These are phyloP conservation scores for Tetranychus piercei DNA, from an alignment of 2,888 invertebrate genomes.

Conservation along the genomic window DNA sequence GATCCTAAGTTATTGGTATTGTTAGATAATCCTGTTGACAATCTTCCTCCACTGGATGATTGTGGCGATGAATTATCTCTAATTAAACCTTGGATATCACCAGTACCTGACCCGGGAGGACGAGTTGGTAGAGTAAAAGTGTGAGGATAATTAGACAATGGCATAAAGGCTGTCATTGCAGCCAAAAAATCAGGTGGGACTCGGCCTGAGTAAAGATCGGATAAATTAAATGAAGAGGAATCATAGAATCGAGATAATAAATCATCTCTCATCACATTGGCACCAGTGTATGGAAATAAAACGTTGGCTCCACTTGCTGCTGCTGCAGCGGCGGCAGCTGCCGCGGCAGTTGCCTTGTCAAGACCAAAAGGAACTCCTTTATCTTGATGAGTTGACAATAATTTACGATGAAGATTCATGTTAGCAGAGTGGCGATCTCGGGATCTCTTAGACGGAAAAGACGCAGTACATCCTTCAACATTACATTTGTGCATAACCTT, in stretches of 20 bases:
- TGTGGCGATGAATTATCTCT: neutral
- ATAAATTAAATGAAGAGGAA: conserved; percentile 22
- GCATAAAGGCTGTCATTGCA: conserved; percentile 14
- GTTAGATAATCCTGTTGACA: neutral
- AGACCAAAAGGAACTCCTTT: conserved; percentile 34
- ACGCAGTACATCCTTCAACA: conserved; percentile 81
- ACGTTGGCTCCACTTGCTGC: neutral
- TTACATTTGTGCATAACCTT: conserved; percentile 88
- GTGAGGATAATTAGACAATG: conserved; percentile 4
- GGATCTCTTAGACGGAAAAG: conserved; percentile 77
- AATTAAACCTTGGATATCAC: neutral
- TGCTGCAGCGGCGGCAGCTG: conserved; percentile 2
- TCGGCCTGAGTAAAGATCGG: conserved; percentile 24
- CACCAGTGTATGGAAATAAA: conserved; percentile 32
- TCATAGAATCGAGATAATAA: conserved; percentile 55
- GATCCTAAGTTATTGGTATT: conserved; percentile 14
- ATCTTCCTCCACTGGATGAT: conserved; percentile 6
- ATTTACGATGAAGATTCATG: conserved; percentile 68
- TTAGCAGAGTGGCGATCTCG: conserved; percentile 83
- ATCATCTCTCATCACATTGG: conserved; percentile 46
- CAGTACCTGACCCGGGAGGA: neutral
- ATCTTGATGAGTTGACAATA: conserved; percentile 48
- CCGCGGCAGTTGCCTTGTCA: conserved; percentile 25
- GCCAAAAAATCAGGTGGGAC: conserved; percentile 19
- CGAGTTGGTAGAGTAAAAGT: neutral